Evolutionary conservation across 2,888 invertebrate species (phyloP).

Genomic region (Agapostemon virescens): DNA sequence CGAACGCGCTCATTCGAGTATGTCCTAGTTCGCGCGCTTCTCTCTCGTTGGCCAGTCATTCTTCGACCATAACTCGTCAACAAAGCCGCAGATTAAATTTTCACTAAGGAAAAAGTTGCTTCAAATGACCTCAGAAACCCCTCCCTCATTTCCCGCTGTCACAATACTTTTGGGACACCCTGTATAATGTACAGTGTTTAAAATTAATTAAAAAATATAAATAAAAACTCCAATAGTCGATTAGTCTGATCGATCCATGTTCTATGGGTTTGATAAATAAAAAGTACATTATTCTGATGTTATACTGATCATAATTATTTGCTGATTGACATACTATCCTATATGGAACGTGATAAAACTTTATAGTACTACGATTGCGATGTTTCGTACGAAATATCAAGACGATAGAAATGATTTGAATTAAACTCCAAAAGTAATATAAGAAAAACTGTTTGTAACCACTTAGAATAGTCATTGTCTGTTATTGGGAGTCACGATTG

Average conservation of each 20-base stretch:
- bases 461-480: slow-evolving; percentile 65
- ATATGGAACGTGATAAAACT: slow-evolving; percentile 80
- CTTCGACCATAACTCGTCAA: too few species aligned
- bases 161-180: too few species aligned
- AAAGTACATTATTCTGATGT: slow-evolving; percentile 40
- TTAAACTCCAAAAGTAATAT: slow-evolving; percentile 59
- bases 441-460: slow-evolving; percentile 65
- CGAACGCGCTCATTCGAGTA: too few species aligned
- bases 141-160: too few species aligned
- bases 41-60: too few species aligned
- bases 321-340: slow-evolving; percentile 73
- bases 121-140: too few species aligned
- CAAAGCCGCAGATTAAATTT: too few species aligned
- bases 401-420: slow-evolving; percentile 55
- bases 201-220: slow-evolving; percentile 45
- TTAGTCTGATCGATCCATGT: slow-evolving; percentile 2
- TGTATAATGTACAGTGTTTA: slow-evolving; percentile 35
- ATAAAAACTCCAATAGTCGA: slow-evolving; percentile 29
- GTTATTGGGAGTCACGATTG: slow-evolving; percentile 54
- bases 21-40: too few species aligned
- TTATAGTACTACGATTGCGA: slow-evolving; percentile 72
- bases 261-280: slow-evolving; percentile 54
- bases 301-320: slow-evolving; percentile 55
- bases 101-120: too few species aligned
- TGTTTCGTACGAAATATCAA: slow-evolving; percentile 63